These are phyloP conservation scores for Scolopax mira DNA, from an alignment of 2,113 vertebrate species.

Conservation along the genomic window DNA sequence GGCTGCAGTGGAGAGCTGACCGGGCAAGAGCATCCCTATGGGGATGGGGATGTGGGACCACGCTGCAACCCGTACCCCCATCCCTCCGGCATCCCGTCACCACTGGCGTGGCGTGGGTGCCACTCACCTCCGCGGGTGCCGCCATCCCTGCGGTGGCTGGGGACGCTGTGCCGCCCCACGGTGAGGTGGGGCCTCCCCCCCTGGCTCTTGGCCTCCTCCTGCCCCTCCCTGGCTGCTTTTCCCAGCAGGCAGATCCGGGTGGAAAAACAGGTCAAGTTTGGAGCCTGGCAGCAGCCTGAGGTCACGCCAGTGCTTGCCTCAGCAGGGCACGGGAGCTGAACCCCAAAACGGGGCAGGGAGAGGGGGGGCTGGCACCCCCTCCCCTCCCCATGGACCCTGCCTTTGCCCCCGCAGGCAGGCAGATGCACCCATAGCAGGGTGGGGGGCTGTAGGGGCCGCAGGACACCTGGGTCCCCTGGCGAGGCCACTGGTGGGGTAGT, in stretches of 20 bases:
- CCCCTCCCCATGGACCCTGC: fast-evolving
- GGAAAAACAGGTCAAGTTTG: constrained; percentile 33
- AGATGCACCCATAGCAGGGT: too few relatives aligned
- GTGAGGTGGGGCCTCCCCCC: neutral
- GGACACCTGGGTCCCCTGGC: neutral
- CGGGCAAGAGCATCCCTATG: fast-evolving
- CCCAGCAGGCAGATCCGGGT: neutral
- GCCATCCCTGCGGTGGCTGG: neutral
- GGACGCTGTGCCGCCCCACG: neutral
- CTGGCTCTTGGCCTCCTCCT: neutral
- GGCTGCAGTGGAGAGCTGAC: neutral
- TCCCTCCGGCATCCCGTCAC: neutral
- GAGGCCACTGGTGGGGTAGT: fast-evolving
- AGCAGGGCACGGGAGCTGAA: neutral
- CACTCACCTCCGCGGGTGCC: neutral
- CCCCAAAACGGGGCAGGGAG: neutral
- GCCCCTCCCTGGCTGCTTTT: neutral
- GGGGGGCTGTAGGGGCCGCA: neutral
- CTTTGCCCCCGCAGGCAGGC: neutral
- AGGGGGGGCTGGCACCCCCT: neutral
- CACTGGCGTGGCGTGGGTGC: neutral
- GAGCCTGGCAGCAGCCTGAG: neutral
- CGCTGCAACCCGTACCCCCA: fast-evolving
- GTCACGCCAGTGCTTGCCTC: neutral
- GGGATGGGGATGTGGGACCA: neutral